Base-by-base conservation (phyloP, 1,140 invertebrate genomes). In the Leptinotarsa undecemlineata region DNA sequence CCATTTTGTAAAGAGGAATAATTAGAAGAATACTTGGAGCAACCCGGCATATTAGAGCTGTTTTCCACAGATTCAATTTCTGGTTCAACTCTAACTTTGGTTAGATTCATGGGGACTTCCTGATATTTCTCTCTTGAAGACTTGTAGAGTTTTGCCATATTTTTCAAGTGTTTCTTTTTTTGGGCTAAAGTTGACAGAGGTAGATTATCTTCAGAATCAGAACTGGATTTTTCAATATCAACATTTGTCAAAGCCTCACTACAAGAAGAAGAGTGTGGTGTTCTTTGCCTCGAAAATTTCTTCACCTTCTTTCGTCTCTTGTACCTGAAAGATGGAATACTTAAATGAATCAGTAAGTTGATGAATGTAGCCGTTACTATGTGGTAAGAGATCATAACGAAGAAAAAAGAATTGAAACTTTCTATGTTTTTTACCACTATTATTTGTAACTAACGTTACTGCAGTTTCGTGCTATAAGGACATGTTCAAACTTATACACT, bases 291-390 rank as follows among this genome's bases (percentile, higher is more conserved):
- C 47, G 15, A 19, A 19, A 73, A 26, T 68, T 77, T 81, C 26
- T 74, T 75, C 47, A 73, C 14, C 73, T 75, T 72, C 48, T 78
- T 78, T 68, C 64, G 74, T 33, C 33, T 70, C 61, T 76, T 78
- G 61, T 79, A 78, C 57, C 69, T 71, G 48, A n/a, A 71, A 68
- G 33, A 42, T 42, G 33, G 8, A 42, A 42, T 42, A 42, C 33
- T 42, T 11, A 11, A 33, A 42, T 42, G 33, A 42, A 11, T 42
- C 33, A 1, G 26, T 26, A 26, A 26, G 5, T 26, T 26, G 26
- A 26, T 6, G 26, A 5, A 26, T 6, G 5, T 26, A 26, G 26
- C n/a, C n/a, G n/a, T n/a, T n/a, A n/a, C n/a, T n/a, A n/a, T n/a
- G n/a, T n/a, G n/a, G n/a, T n/a, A n/a, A n/a, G n/a, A n/a, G n/a